phyloP scores from a whole-genome alignment of 2,113 vertebrate species.

The Myrmecophaga tridactyla region DNA sequence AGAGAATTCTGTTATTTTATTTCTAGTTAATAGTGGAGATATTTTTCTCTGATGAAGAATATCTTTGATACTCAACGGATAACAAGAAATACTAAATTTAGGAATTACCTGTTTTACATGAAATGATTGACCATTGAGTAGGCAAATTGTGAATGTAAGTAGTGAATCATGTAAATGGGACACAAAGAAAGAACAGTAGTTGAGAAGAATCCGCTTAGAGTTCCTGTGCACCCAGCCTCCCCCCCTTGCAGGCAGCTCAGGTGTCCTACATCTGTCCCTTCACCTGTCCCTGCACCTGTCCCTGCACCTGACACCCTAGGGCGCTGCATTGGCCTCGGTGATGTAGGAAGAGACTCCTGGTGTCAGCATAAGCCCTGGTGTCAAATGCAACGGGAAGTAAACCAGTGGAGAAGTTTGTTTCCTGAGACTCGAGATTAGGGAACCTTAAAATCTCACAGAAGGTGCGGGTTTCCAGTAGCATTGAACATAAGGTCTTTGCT shows the following conservation, averaged over 20 bases:
- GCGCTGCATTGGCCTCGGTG: not conserved
- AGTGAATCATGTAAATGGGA: not conserved
- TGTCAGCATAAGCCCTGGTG: too few relatives aligned
- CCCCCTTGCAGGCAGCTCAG: too few relatives aligned
- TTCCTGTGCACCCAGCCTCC: not conserved
- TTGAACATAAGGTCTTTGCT: too few relatives aligned
- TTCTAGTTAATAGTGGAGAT: not conserved
- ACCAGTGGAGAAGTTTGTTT: constrained; percentile 3
- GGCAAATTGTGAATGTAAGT: not conserved
- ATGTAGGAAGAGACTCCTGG: not conserved
- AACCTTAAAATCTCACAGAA: not conserved
- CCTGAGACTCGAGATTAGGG: constrained; percentile 53
- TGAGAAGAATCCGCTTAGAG: not conserved
- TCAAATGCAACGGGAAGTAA: constrained; percentile 40
- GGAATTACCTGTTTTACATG: not conserved
- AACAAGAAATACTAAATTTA: constrained; percentile 2
- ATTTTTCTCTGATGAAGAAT: not conserved
- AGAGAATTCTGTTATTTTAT: not conserved
- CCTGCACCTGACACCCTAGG: not conserved
- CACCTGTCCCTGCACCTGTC: not conserved
- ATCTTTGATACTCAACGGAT: not conserved
- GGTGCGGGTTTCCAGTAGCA: constrained; percentile 11
- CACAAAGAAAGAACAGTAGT: not conserved
- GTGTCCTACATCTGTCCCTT: accelerated
- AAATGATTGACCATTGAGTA: not conserved